phyloP scores from a whole-genome alignment of 2,113 vertebrate species.

The Fukomys damarensis region DNA sequence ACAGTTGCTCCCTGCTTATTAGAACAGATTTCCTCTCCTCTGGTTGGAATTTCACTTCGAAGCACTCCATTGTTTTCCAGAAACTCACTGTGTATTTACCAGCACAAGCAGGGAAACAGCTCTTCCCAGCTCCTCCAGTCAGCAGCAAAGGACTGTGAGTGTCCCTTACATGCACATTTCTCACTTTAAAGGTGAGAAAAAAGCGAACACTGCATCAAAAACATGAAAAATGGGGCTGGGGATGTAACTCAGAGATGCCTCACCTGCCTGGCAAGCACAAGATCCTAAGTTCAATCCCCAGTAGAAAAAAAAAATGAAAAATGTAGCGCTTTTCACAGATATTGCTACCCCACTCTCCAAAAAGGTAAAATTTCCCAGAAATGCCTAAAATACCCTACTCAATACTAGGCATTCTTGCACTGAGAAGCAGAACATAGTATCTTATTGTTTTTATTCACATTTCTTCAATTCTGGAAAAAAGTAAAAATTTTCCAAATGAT shows the following conservation, averaged over 20 bases:
- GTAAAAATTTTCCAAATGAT: not conserved
- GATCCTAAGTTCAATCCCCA: too few species aligned
- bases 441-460: conserved; percentile 1
- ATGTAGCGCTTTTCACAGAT: not conserved
- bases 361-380: not conserved
- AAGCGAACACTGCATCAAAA: not conserved
- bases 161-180: not conserved
- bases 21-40: not conserved
- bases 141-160: not conserved
- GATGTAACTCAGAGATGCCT: too few species aligned
- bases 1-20: not conserved
- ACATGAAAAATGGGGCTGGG: too few species aligned
- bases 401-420: not conserved
- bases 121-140: not conserved
- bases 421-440: not conserved
- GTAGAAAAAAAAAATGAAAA: not conserved
- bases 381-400: not conserved
- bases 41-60: not conserved
- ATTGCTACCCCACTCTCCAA: not conserved
- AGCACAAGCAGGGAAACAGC: not conserved
- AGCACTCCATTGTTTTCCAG: not conserved
- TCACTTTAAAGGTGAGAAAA: not conserved
- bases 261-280: too few species aligned
- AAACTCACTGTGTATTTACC: not conserved
- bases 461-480: conserved; percentile 4